Evolutionary conservation across 2,888 invertebrate genomes (phyloP).

Genomic region (Sclerodermus sp.): DNA sequence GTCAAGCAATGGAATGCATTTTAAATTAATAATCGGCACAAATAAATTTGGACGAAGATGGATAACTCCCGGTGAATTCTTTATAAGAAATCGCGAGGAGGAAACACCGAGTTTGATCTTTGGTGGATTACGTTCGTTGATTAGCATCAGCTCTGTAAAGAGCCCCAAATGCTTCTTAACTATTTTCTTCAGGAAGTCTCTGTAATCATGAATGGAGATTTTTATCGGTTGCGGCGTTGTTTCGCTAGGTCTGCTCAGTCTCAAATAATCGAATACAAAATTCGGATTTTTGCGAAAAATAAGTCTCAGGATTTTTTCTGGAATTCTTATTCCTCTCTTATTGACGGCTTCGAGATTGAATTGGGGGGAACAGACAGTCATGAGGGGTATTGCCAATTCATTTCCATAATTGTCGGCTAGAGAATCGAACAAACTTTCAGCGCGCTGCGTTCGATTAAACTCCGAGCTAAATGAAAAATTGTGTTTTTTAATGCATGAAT

Average conservation of each 20-base stretch:
- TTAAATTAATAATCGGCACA: slow-evolving; percentile 28
- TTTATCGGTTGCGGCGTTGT: not conserved
- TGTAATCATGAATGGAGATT: slow-evolving; percentile 11
- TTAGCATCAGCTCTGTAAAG: slow-evolving; percentile 33
- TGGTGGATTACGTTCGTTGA: slow-evolving; percentile 6
- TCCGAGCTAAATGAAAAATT: too few species aligned
- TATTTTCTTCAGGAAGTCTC: slow-evolving; percentile 28
- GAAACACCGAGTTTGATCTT: slow-evolving; percentile 35
- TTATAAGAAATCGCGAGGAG: slow-evolving; percentile 32
- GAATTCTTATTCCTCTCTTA: slow-evolving; percentile 20
- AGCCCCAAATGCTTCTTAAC: slow-evolving; percentile 31
- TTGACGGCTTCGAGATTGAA: slow-evolving; percentile 30
- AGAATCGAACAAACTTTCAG: slow-evolving; percentile 38
- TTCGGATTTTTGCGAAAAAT: slow-evolving; percentile 35
- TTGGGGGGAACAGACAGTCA: slow-evolving; percentile 37
- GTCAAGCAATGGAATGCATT: slow-evolving; percentile 22
- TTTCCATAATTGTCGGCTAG: slow-evolving; percentile 29
- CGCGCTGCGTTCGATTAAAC: too few species aligned
- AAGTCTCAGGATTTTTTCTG: slow-evolving; percentile 13
- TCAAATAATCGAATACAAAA: slow-evolving; percentile 39
- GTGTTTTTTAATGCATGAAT: too few species aligned
- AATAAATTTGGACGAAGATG: too few species aligned
- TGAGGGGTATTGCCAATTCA: slow-evolving; percentile 33
- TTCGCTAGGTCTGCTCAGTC: slow-evolving; percentile 17
- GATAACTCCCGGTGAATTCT: slow-evolving; percentile 29